A percentile compares a stretch with the other conserved stretches of the same genome.
phyloP scores from a whole-genome alignment of 2,888 invertebrate species.

The Meganola albula region DNA sequence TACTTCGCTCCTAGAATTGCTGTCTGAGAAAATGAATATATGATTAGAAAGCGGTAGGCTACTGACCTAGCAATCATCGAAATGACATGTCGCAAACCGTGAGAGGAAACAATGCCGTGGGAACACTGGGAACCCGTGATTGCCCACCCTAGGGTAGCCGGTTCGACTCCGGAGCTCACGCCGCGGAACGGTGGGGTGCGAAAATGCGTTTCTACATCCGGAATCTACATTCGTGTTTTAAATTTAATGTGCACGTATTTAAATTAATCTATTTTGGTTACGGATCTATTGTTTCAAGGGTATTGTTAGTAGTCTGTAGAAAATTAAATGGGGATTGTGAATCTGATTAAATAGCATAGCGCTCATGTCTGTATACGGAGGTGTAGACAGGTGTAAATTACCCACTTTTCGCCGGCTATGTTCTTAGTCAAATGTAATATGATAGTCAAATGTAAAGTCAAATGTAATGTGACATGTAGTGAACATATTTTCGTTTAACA shows the following conservation, averaged over 20 bases:
- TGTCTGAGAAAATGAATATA: conserved; percentile 26
- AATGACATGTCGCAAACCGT: conserved; percentile 70
- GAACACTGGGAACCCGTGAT: conserved; percentile 60
- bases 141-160: conserved; percentile 54
- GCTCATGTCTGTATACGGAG: too few species aligned
- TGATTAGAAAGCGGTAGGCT: conserved; percentile 52
- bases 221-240: conserved; percentile 46
- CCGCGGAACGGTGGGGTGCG: conserved; percentile 68
- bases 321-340: too few species aligned
- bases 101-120: conserved; percentile 70
- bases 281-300: conserved; percentile 17
- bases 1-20: too few species aligned
- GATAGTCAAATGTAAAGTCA: too few species aligned
- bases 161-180: conserved; percentile 50
- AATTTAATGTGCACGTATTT: conserved; percentile 18
- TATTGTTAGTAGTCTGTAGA: too few species aligned
- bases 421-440: too few species aligned
- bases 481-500: too few species aligned
- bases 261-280: conserved; percentile 20
- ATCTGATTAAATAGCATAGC: too few species aligned
- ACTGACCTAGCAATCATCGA: conserved; percentile 52
- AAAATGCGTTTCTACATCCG: conserved; percentile 56
- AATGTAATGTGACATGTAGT: too few species aligned
- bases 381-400: too few species aligned
- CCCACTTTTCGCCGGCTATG: too few species aligned